Conservation (phyloP, 2,888 invertebrate genomes). For the Anaspis maculata region DNA sequence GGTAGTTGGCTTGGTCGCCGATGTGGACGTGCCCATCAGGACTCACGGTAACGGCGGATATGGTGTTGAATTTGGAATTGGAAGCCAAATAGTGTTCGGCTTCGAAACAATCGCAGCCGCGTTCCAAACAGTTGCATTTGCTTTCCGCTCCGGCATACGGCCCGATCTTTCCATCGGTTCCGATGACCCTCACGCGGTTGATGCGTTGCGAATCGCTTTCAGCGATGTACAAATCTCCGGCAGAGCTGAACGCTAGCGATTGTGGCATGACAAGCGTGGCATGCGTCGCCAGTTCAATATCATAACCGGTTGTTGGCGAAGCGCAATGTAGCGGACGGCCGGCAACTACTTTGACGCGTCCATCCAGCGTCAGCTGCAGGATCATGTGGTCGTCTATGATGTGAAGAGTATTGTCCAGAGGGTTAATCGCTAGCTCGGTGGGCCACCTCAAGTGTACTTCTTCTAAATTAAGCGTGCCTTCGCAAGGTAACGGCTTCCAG, state of each 20-base stretch:
- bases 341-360: slow-evolving; percentile 85
- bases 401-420: slow-evolving; percentile 87
- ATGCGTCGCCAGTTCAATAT: slow-evolving; percentile 82
- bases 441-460: slow-evolving; percentile 95
- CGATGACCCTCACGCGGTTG: slow-evolving; percentile 82
- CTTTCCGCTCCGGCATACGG: slow-evolving; percentile 93
- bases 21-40: slow-evolving; percentile 93
- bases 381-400: slow-evolving; percentile 96
- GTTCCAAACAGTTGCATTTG: slow-evolving; percentile 86
- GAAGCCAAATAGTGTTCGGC: slow-evolving; percentile 86
- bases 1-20: slow-evolving; percentile 88
- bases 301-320: slow-evolving; percentile 68
- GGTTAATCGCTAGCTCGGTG: slow-evolving; percentile 89
- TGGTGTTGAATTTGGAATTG: slow-evolving; percentile 89
- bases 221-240: slow-evolving; percentile 87
- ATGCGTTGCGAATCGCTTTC: slow-evolving; percentile 94
- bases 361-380: slow-evolving; percentile 83
- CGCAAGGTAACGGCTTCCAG: slow-evolving; percentile 90
- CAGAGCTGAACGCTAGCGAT: slow-evolving; percentile 87
- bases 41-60: slow-evolving; percentile 85
- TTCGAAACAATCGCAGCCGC: slow-evolving; percentile 88
- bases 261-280: slow-evolving; percentile 89
- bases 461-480: slow-evolving; percentile 83
- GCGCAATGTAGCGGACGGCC: slow-evolving; percentile 91
- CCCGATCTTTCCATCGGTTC: slow-evolving; percentile 87